Evolutionary conservation across 1,140 invertebrate species (phyloP), one percentile per base, ranked within the genome.

Genomic region (Drosophila elegans): DNA sequence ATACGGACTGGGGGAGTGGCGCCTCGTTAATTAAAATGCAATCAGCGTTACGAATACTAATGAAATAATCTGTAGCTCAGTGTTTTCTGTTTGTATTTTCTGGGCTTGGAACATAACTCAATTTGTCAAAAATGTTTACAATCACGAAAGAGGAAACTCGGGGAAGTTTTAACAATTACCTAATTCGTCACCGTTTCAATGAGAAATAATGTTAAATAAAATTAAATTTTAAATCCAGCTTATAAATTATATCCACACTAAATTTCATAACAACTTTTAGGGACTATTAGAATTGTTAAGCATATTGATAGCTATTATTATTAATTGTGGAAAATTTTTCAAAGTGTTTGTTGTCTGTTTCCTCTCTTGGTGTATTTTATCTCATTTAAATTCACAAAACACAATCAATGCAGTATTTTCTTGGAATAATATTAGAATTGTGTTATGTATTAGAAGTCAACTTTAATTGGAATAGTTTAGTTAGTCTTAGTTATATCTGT

Each of bases 1-100:
- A 27, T 36, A 3, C 29, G 46, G 64, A 41, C 71, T 66, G 67
- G 62, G 57, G 76, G 60, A 46, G 59, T 83, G 80, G 80, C 81
- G 81, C 81, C 72, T 64, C n/a, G 81, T 84, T 84, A 85, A 85
- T 84, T 84, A 85, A 84, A 84, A 85, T 84, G 81, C 81, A 84
- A 84, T 85, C 81, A 85, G 77, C 57, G 80, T 85, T 75, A 73
- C 81, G 81, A 77, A 84, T 85, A 84, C 80, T 85, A 84, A 84
- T 84, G 76, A 84, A 80, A 80, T 80, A 72, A 72, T 57, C 67
- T 72, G 45, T 49, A 49, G 42, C 49, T 69, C 41, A 39, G 67
- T n/a, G 51, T 49, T 56, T 32, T 66, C 45, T 27, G 61, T 36
- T 36, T 66, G 36, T 32, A 41, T 48, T 27, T 46, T 11, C 63